Base-by-base conservation (phyloP, 92 coral and sea anemone genomes). In the Plumapathes pennacea region DNA sequence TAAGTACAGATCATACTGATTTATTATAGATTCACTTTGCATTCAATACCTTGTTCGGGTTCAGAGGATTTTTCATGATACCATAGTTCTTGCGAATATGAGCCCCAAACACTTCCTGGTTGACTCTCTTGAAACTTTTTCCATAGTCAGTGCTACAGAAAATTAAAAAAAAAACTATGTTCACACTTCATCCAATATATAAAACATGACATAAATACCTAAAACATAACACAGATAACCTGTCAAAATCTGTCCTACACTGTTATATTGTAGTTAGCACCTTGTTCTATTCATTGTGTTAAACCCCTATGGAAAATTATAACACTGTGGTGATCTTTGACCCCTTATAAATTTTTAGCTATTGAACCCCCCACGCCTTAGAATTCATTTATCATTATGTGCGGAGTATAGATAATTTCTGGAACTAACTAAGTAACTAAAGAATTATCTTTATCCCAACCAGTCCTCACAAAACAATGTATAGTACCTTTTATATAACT, bases 41-140 rank as follows among this genome's bases (percentile, higher is more conserved):
- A n/a, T n/a, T n/a, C n/a, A n/a, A 36, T 27, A 87, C 95, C 83
- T 72, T 83, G 12, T 77, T 10, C 1, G 82, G 79, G 32, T 87
- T 72, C 7, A 87, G 70, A 5, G 95, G 89, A 48, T 89, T 87
- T 47, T 84, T 87, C 60, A 84, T 51, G 32, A 87, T 77, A 11
- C 95, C 95, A 67, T 38, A 64, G 30, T 72, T 77, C 54, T 71
- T 87, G 22, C 85, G 77, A 40, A 87, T 71, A 3, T 76, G 75
- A 0, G 79, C 87, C 20, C 74, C 57, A 21, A 71, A 55, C 4
- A 87, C 49, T 25, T 61, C 57, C 44, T 54, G 50, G n/a, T 87
- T 68, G 47, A 77, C 57, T 36, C 25, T 10, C 0, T 22, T 39
- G 62, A 82, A 87, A 2, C 59, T 2, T 50, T 38, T 50, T 22